These are phyloP conservation scores for Ditylenchus weischeri DNA, from an alignment of 2,888 invertebrate genomes.

Conservation along the genomic window DNA sequence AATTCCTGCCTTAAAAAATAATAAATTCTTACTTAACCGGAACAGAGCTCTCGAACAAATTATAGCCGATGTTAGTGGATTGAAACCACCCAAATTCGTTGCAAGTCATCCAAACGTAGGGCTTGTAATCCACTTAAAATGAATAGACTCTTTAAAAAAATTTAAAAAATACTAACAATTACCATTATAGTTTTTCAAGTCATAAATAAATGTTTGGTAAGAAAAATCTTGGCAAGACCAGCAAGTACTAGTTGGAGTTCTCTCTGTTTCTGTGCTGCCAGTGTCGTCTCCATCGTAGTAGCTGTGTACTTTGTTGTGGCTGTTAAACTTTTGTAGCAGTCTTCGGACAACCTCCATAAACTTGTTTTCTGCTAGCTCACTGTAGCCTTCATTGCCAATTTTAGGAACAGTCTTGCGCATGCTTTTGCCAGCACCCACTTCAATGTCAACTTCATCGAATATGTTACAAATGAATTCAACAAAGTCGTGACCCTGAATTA, in stretches of 20 bases:
- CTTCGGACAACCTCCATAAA: not conserved
- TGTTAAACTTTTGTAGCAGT: not conserved
- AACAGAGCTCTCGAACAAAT: conserved; percentile 43
- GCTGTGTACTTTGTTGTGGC: too few species aligned
- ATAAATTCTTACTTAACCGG: conserved; percentile 42
- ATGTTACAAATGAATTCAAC: conserved; percentile 5
- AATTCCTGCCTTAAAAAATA: not conserved
- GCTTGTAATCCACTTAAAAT: too few species aligned
- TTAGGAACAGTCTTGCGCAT: too few species aligned
- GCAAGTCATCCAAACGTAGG: conserved; percentile 89
- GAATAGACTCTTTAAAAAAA: not conserved
- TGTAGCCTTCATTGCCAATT: not conserved
- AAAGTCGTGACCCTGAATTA: not conserved
- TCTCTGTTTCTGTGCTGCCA: not conserved
- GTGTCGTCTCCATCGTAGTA: conserved; percentile 1
- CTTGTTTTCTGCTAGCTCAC: not conserved
- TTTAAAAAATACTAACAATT: not conserved
- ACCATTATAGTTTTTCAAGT: not conserved
- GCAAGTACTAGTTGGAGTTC: not conserved
- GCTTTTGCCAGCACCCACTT: not conserved
- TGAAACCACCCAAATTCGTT: conserved; percentile 94
- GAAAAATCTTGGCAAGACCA: not conserved
- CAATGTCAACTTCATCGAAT: not conserved
- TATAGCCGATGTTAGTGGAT: conserved; percentile 68
- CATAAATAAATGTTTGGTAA: not conserved